A percentile compares a stretch with the other conserved stretches of the same genome.
phyloP scores from a whole-genome alignment of 35 echinoderm and acorn worm genomes.

The Ophioderma brevispina region DNA sequence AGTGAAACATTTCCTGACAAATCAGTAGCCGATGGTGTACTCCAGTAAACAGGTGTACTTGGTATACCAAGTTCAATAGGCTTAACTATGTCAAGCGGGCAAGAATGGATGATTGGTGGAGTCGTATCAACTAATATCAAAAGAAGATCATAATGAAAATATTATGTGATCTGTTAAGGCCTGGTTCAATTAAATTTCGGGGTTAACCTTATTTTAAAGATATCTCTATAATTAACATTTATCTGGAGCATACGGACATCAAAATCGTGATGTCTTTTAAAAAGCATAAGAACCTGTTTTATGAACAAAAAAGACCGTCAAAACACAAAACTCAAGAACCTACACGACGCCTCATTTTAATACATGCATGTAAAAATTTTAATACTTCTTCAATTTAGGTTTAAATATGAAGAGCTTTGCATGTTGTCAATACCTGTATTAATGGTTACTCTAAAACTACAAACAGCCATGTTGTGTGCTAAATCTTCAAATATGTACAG shows the following conservation, averaged over 20 bases:
- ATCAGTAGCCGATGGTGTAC: neutral
- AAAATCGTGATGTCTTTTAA: too few relatives aligned
- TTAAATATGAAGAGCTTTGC: neutral
- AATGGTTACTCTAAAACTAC: neutral
- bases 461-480: neutral
- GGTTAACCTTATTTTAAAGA: too few relatives aligned
- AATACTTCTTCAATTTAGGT: neutral
- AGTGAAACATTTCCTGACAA: neutral
- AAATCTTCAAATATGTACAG: neutral
- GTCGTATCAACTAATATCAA: neutral
- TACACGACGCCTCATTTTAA: neutral
- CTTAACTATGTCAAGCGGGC: neutral
- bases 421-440: neutral
- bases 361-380: neutral
- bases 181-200: too few relatives aligned
- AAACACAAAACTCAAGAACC: neutral
- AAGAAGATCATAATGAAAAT: too few relatives aligned
- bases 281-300: neutral
- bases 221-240: too few relatives aligned
- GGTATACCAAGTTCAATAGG: neutral
- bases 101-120: neutral
- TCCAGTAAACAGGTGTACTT: neutral
- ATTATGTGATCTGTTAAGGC: too few relatives aligned
- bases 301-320: neutral
- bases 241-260: too few relatives aligned